A percentile compares a stretch with the other conserved stretches of the same genome.
Evolutionary conservation across 2,113 vertebrate genomes (phyloP).

Genomic region (Eptesicus fuscus): DNA sequence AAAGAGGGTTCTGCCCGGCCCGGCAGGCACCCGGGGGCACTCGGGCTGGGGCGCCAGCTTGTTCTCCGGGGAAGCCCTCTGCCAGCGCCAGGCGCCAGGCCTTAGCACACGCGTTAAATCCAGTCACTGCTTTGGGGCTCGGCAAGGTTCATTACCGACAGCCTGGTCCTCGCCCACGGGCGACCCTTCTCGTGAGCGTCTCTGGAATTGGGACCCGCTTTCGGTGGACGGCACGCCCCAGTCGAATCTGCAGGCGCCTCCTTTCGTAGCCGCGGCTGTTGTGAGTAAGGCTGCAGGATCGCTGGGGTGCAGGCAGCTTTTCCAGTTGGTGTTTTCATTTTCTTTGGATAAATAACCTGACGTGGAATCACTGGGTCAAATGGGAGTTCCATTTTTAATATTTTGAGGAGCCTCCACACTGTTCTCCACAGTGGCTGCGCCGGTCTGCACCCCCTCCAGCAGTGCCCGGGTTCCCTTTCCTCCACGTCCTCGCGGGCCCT

Average conservation of each 20-base stretch:
- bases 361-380: background rate
- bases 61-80: fast-evolving
- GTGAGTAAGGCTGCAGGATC: background rate
- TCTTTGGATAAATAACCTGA: background rate
- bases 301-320: background rate
- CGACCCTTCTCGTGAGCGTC: background rate
- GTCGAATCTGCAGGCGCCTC: background rate
- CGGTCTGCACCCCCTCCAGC: background rate
- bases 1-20: background rate
- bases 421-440: background rate
- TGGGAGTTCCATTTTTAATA: too few species aligned
- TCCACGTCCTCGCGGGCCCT: background rate
- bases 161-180: background rate
- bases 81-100: fast-evolving
- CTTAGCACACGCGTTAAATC: fast-evolving
- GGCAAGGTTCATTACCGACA: fast-evolving
- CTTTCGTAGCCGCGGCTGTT: fast-evolving
- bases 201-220: fast-evolving
- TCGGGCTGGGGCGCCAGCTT: background rate
- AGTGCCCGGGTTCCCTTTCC: background rate
- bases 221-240: fast-evolving
- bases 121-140: fast-evolving
- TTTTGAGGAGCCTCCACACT: background rate
- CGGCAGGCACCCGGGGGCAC: fast-evolving
- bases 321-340: too few species aligned